Base-by-base conservation (phyloP, 2,888 invertebrate genomes). In the Cosmorhoe ocellata region DNA sequence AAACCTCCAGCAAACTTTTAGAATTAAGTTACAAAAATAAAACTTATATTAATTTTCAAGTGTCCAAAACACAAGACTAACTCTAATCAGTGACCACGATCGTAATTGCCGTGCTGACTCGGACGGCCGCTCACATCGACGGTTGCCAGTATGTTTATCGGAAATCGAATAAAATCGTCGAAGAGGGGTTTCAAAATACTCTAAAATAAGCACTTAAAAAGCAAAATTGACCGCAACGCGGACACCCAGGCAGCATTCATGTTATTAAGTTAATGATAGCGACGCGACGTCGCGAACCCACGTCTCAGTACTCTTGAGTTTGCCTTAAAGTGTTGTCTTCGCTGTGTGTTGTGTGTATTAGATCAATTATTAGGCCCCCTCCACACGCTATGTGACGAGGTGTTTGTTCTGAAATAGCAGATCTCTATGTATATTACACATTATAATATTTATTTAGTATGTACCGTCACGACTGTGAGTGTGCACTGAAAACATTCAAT, bases 401-500 rank as follows among this genome's bases (percentile, higher is more conserved):
- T 14, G 18, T 40, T 40, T 13, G 44, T 40, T 40, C 44, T 44
- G 44, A 44, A 44, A 43, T 43, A 48, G 48, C 44, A 53, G 53
- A 53, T 53, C 53, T 53, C 53, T 36, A 13, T 44, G 38, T 53
- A 36, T 48, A 39, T 44, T 53, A 40, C 40, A 48, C 36, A 18
- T 18, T 36, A 27, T 48, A 53, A 32, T 53, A 53, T 53, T 48
- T 53, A 52, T 52, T 48, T 52, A 39, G 39, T 47, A 51, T 41
- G n/a, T 41, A 44, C 39, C 10, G 28, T 45, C 42, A 42, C 38
- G 38, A n/a, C n/a, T n/a, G n/a, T n/a, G n/a, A n/a, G n/a, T n/a
- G n/a, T n/a, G n/a, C n/a, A n/a, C n/a, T n/a, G n/a, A n/a, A n/a
- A n/a, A n/a, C n/a, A n/a, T n/a, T n/a, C n/a, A n/a, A n/a, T n/a